Evolutionary conservation across 2,888 invertebrate species (phyloP).

Genomic region (Agrotis clavis): DNA sequence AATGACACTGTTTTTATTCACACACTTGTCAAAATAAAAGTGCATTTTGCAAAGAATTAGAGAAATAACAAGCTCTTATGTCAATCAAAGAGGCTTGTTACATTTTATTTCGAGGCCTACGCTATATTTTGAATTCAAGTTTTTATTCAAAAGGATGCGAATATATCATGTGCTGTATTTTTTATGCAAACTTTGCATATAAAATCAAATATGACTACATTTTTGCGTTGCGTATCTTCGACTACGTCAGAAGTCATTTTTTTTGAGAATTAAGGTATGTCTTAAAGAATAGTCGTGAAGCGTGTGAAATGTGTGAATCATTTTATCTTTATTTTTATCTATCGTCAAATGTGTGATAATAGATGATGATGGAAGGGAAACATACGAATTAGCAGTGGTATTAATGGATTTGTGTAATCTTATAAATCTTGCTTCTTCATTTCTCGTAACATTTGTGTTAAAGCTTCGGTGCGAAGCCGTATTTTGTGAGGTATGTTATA

Average conservation of each 20-base stretch:
- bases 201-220: conserved; percentile 51
- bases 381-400: background rate
- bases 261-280: conserved; percentile 19
- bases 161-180: conserved; percentile 53
- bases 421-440: conserved; percentile 23
- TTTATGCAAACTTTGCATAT: conserved; percentile 54
- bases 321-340: conserved; percentile 37
- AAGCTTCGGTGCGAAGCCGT: background rate
- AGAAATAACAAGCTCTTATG: conserved; percentile 78
- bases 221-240: conserved; percentile 36
- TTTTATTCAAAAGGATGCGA: conserved; percentile 62
- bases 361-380: conserved; percentile 25
- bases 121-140: conserved; percentile 61
- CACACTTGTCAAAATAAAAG: conserved; percentile 66
- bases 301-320: conserved; percentile 33
- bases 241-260: conserved; percentile 18
- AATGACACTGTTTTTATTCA: conserved; percentile 52
- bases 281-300: conserved; percentile 1
- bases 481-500: background rate
- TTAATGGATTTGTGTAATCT: conserved; percentile 37
- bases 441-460: background rate
- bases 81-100: conserved; percentile 73
- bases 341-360: conserved; percentile 38
- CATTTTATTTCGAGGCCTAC: conserved; percentile 63
- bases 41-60: conserved; percentile 65